These are phyloP conservation scores for Esox niger DNA, from an alignment of 2,113 vertebrate genomes.

Conservation along the genomic window DNA sequence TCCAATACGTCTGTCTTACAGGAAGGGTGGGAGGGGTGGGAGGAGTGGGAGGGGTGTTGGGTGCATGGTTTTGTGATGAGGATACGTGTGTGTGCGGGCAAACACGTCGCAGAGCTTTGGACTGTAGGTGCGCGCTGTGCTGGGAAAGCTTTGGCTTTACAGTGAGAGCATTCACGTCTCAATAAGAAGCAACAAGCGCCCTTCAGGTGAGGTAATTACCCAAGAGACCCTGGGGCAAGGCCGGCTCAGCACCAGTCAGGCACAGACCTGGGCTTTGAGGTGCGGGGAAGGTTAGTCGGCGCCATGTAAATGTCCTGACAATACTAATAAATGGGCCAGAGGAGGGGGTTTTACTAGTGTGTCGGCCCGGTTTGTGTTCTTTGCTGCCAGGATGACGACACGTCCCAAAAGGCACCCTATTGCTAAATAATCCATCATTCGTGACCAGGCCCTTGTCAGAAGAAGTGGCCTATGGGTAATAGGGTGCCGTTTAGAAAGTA, in stretches of 20 bases:
- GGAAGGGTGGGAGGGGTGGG: conserved; percentile 35
- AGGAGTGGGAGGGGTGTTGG: conserved; percentile 45
- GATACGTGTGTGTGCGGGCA: conserved; percentile 44
- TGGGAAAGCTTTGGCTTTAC: conserved; percentile 44
- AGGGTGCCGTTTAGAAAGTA: no score
- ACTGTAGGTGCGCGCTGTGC: neutral
- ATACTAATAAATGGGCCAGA: conserved; percentile 50
- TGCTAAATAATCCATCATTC: no score
- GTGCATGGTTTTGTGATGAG: neutral
- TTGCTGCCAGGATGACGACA: conserved; percentile 35
- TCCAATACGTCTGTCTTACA: conserved; percentile 30
- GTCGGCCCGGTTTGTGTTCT: conserved; percentile 5
- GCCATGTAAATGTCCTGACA: conserved; percentile 62
- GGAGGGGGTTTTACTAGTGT: conserved; percentile 5
- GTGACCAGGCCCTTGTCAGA: no score
- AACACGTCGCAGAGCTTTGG: conserved; percentile 57
- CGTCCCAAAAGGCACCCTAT: no score
- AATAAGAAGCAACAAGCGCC: conserved; percentile 54
- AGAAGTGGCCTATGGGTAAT: no score
- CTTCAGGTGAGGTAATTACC: conserved; percentile 73
- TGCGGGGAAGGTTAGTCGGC: conserved; percentile 53
- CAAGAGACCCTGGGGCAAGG: conserved; percentile 54
- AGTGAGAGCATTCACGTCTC: conserved; percentile 62
- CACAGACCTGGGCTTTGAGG: conserved; percentile 68
- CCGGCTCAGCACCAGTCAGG: conserved; percentile 17